Evolutionary conservation across 2,797 vertebrate genomes (phyloP), one percentile per base, ranked within the genome.

Genomic region (Myotis planiceps): DNA sequence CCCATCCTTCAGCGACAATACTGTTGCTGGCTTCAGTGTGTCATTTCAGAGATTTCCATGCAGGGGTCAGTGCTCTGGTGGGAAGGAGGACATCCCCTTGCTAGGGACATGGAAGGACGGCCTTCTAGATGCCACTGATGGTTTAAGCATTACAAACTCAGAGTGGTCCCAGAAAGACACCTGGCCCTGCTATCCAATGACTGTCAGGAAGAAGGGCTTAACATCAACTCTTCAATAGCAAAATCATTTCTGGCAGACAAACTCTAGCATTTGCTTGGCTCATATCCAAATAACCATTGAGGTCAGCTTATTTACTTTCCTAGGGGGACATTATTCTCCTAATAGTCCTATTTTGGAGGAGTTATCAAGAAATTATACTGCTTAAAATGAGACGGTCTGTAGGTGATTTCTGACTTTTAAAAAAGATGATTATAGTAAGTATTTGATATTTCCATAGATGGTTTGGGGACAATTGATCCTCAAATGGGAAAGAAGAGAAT

Each of bases 161-260:
- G 68, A 86, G 66, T 27, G 65, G 79, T 39, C 86, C 74, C 1
- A 0, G 92, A 42, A 51, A 88, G 60, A 78, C 80, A 63, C 94
- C 93, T 58, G 95, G 58, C 60, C 51, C 27, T 37, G 18, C 82
- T 72, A 14, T 34, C 90, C 92, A 76, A 15, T 90, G 86, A n/a
- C 79, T 7, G 9, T 72, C 88, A 80, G 87, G 74, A 96, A 69
- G 88, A 82, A 93, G 78, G 90, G 55, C 79, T 84, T 78, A 66
- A 34, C 16, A 45, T 74, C 69, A 18, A 1, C 75, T 68, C 42
- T 93, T 42, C 71, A 42, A 78, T 49, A 90, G 32, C 88, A 80
- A 78, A 95, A 82, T 80, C 69, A 19, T 16, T 34, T 78, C 91
- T 91, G 96, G 95, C 85, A 95, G 86, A 85, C 21, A 60, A 18